Evolutionary conservation across 2,797 vertebrate species (phyloP).

Genomic region (Heterohyrax brucei): DNA sequence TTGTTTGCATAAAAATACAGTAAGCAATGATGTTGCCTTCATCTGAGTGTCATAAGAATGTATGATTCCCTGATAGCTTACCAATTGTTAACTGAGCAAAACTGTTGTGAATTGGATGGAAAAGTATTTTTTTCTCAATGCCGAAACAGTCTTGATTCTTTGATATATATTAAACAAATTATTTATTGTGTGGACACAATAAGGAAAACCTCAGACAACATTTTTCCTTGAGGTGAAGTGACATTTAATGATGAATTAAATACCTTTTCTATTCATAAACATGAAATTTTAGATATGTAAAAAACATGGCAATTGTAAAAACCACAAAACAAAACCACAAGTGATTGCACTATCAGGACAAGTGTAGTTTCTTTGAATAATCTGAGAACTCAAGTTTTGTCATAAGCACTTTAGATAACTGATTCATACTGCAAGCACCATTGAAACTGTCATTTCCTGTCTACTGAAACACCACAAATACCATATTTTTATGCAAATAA

Average conservation of each 20-base stretch:
- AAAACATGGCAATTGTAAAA: conserved; percentile 80
- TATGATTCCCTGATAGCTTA: not conserved
- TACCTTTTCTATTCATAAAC: conserved; percentile 72
- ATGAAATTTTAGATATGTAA: conserved; percentile 73
- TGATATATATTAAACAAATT: not conserved
- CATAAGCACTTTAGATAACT: not conserved
- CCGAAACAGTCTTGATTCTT: conserved; percentile 53
- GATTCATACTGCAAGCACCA: conserved; percentile 50
- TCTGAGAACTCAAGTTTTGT: conserved; percentile 58
- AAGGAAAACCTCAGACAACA: conserved; percentile 65
- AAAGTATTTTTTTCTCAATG: conserved; percentile 8
- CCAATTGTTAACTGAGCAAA: conserved; percentile 50
- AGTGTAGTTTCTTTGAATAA: conserved; percentile 61
- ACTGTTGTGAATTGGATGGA: not conserved
- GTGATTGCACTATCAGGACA: conserved; percentile 69
- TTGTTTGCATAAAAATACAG: no score
- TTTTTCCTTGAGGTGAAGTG: conserved; percentile 67
- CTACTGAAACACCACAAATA: conserved; percentile 49
- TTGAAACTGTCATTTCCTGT: conserved; percentile 29
- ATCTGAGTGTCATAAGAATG: not conserved
- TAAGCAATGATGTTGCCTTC: conserved; percentile 15
- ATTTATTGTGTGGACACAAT: conserved; percentile 42
- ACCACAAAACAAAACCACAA: conserved; percentile 39
- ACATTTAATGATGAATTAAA: conserved; percentile 82
- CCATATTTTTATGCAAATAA: no score